Evolutionary conservation across 37 sponge, comb jelly and placozoan genomes (phyloP), one percentile per base, ranked within the genome.

Genomic region (Amphimedon queenslandica): DNA sequence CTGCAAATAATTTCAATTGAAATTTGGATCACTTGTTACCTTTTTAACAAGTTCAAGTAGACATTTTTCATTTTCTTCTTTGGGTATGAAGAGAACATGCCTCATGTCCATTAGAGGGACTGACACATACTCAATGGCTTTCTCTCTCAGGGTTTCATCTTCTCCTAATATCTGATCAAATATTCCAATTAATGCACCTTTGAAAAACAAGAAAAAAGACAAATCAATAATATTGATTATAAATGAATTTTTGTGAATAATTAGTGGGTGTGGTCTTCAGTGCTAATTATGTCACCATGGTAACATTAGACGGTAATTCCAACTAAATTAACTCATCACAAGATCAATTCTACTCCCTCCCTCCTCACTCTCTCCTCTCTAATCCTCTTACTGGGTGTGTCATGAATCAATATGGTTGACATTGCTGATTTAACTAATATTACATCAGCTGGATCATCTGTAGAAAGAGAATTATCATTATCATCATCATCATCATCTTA

Each of bases 371-470:
- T 30, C 6, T 25, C 40, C 72, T 13, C 24, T n/a, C 23, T 1
- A 18, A 74, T 18, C 13, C 8, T 18, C 13, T n/a, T 60, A 60
- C 77, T 63, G 40, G 21, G 23, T 1, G 72, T 57, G 32, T 87
- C 57, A 57, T 40, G 64, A 51, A 72, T 74, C 21, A 87, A 23
- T 5, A 80, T 42, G 39, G 73, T 33, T 0, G 73, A 51, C 87
- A 87, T 40, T 8, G 80, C 67, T 55, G 71, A 53, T 70, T 87
- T 87, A n/a, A 87, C 87, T 53, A 80, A 37, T 0, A 31, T 67
- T n/a, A 87, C 67, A 51, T 87, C 87, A 0, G 55, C 58, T 25
- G 71, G 31, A 42, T 87, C 87, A 77, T 87, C 87, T 86, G 57
- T 3, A 58, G 34, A 58, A 60, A n/a, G 5, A n/a, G 21, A 11